phyloP scores from a whole-genome alignment of 2,888 invertebrate species.

The Isotomurus palustris region DNA sequence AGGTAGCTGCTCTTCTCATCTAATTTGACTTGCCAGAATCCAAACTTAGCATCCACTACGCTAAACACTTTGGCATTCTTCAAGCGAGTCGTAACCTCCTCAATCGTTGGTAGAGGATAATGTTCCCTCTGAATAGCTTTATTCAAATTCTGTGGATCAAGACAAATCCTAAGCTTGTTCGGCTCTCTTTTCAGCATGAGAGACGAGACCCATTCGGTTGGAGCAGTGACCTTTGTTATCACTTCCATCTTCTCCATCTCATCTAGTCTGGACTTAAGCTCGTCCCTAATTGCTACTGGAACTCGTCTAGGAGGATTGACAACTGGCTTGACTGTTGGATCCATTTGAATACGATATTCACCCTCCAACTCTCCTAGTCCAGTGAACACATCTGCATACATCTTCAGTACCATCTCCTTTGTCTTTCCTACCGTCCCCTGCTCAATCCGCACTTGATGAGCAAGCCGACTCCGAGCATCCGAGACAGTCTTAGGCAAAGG shows the following conservation, averaged over 20 bases:
- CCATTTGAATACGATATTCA: slow-evolving; percentile 8
- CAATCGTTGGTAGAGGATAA: slow-evolving; percentile 32
- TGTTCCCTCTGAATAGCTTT: slow-evolving; percentile 24
- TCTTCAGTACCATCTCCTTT: too few relatives aligned
- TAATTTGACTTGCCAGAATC: slow-evolving; percentile 33
- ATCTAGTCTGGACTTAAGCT: slow-evolving; percentile 26
- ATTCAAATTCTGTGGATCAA: slow-evolving; percentile 40
- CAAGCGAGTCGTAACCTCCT: slow-evolving; percentile 29
- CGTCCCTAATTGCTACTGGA: slow-evolving; percentile 27
- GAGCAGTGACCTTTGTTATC: slow-evolving; percentile 29
- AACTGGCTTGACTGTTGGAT: slow-evolving; percentile 8
- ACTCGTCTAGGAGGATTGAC: slow-evolving; percentile 32
- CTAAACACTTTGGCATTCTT: slow-evolving; percentile 22
- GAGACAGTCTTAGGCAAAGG: too few relatives aligned
- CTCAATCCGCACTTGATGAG: too few relatives aligned
- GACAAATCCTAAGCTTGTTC: slow-evolving; percentile 35
- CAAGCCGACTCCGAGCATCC: too few relatives aligned
- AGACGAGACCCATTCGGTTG: slow-evolving; percentile 38
- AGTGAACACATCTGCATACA: too few relatives aligned
- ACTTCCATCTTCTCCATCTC: slow-evolving; percentile 25
- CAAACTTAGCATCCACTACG: slow-evolving; percentile 31
- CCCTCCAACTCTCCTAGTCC: slow-evolving; percentile 8
- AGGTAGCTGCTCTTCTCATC: slow-evolving; percentile 25
- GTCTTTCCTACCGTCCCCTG: too few relatives aligned
- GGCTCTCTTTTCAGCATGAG: slow-evolving; percentile 32